Evolutionary conservation across 2,888 invertebrate species (phyloP).

Genomic region (Poecilobothrus nobilitatus): DNA sequence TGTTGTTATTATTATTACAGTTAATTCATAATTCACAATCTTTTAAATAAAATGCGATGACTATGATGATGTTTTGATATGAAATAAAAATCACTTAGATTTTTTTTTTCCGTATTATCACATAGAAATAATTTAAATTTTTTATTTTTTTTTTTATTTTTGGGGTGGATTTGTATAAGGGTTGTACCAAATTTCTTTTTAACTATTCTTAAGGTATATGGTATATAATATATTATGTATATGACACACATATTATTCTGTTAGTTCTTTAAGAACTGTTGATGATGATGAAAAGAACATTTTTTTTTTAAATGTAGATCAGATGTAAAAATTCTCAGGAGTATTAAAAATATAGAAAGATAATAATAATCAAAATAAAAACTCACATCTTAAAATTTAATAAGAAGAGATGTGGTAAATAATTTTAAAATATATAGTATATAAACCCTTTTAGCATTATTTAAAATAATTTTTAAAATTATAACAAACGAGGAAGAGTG

Average conservation of each 20-base stretch:
- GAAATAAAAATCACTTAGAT: background rate
- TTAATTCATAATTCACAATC: too few species aligned
- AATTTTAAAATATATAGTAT: background rate
- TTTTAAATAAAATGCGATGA: background rate
- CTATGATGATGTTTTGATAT: conserved; percentile 6
- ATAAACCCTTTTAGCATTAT: too few species aligned
- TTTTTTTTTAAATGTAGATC: background rate
- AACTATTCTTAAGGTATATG: too few species aligned
- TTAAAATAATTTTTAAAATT: too few species aligned
- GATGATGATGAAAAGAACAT: background rate
- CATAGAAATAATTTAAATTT: background rate
- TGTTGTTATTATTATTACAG: too few species aligned
- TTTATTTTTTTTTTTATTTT: too few species aligned
- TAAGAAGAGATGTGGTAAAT: background rate
- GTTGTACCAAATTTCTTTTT: too few species aligned
- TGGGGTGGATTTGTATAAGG: background rate
- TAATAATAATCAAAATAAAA: too few species aligned
- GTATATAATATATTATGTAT: too few species aligned
- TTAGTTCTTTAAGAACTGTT: too few species aligned
- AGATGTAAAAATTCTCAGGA: background rate
- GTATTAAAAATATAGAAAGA: background rate
- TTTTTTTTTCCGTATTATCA: background rate
- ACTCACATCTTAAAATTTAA: background rate
- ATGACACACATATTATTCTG: too few species aligned
- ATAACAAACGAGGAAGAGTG: too few species aligned